Evolutionary conservation across 2,113 vertebrate genomes (phyloP).

Genomic region (Australoheros scitulus): DNA sequence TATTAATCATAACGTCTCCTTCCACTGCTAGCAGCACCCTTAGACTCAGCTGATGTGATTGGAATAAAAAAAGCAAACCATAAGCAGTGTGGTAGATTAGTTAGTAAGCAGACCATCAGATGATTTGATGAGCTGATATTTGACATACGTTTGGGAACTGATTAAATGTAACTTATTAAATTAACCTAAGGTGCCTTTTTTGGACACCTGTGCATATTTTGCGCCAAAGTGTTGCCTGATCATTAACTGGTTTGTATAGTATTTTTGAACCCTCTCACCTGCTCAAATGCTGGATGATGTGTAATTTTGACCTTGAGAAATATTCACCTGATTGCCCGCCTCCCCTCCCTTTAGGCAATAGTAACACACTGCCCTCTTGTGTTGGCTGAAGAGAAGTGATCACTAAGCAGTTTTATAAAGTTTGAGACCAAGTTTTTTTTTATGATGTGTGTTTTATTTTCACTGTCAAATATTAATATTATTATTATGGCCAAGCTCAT

Average conservation of each 20-base stretch:
- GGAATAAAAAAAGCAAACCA: slow-evolving; percentile 32
- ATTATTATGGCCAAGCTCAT: not conserved
- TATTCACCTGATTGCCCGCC: slow-evolving; percentile 50
- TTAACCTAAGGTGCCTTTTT: not conserved
- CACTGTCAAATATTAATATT: not conserved
- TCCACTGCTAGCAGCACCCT: slow-evolving; percentile 36
- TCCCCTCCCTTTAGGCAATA: not conserved
- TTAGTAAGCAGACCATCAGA: not conserved
- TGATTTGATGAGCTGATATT: not conserved
- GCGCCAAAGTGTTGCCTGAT: not conserved
- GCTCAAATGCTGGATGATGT: not conserved
- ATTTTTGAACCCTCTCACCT: not conserved
- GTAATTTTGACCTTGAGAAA: slow-evolving; percentile 66
- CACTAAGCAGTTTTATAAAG: not conserved
- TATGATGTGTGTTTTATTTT: not conserved
- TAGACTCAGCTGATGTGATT: slow-evolving; percentile 36
- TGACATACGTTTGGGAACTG: not conserved
- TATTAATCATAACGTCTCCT: slow-evolving; percentile 59
- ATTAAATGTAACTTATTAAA: not conserved
- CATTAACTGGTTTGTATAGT: not conserved
- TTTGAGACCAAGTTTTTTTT: not conserved
- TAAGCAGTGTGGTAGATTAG: not conserved
- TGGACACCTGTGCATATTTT: not conserved
- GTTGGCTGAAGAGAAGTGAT: slow-evolving; percentile 27
- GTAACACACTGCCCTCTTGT: slow-evolving; percentile 58